These are phyloP conservation scores for Rhodophaea formosa DNA, from an alignment of 2,888 invertebrate genomes.

Conservation along the genomic window DNA sequence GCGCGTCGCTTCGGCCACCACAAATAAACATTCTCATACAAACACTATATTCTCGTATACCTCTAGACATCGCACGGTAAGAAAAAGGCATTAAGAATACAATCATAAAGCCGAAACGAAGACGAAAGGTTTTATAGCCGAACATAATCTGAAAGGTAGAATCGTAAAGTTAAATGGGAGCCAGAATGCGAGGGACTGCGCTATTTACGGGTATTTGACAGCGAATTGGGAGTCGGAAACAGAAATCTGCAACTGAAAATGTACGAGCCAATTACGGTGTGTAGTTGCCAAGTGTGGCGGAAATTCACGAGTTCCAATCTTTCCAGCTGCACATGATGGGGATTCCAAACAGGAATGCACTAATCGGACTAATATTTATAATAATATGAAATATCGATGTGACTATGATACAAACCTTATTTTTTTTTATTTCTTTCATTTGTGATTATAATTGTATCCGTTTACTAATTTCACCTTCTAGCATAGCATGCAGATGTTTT, in stretches of 20 bases:
- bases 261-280: neutral
- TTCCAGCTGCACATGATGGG: neutral
- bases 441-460: no score
- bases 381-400: no score
- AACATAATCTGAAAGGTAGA: constrained; percentile 16
- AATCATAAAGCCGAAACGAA: constrained; percentile 15
- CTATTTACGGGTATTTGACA: constrained; percentile 13
- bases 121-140: constrained; percentile 16
- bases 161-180: constrained; percentile 13
- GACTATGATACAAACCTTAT: no score
- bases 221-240: constrained; percentile 5
- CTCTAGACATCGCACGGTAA: constrained; percentile 1
- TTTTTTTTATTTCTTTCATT: no score
- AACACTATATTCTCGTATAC: constrained; percentile 4
- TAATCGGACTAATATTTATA: no score
- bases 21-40: constrained; percentile 71
- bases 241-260: neutral
- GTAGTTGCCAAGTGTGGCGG: neutral
- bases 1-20: constrained; percentile 61
- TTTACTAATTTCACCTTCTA: no score
- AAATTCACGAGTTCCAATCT: neutral
- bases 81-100: constrained; percentile 9
- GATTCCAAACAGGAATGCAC: neutral
- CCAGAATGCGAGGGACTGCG: constrained; percentile 4
- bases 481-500: no score